A percentile compares a stretch with the other conserved stretches of the same genome.
Conservation (phyloP, 2,888 invertebrate species). For the Tetropium fuscum region DNA sequence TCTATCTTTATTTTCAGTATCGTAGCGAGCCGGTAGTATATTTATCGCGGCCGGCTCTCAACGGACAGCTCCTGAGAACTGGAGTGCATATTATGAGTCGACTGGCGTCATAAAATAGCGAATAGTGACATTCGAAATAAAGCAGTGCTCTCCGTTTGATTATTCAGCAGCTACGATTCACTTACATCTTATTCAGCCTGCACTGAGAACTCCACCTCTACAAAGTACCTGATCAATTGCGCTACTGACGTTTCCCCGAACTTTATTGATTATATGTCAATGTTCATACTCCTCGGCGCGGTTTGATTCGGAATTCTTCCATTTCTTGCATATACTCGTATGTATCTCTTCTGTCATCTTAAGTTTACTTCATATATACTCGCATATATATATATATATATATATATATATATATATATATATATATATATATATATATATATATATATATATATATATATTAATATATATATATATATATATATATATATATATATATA, state of each 20-base stretch:
- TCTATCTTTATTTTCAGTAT: conserved; percentile 57
- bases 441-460: too few species aligned
- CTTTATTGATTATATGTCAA: conserved; percentile 39
- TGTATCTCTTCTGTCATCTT: too few species aligned
- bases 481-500: too few species aligned
- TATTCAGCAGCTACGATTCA: conserved; percentile 53
- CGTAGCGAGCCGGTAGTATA: conserved; percentile 48
- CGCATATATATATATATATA: too few species aligned
- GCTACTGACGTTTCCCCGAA: conserved; percentile 28
- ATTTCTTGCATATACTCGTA: too few species aligned
- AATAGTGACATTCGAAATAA: conserved; percentile 60
- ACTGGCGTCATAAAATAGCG: conserved; percentile 58
- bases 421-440: too few species aligned
- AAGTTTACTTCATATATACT: too few species aligned
- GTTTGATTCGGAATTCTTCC: neutral
- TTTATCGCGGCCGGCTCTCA: conserved; percentile 53
- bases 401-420: too few species aligned
- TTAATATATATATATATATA: too few species aligned
- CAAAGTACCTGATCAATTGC: conserved; percentile 38
- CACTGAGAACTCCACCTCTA: conserved; percentile 17
- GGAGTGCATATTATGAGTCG: conserved; percentile 59
- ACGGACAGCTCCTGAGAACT: conserved; percentile 59
- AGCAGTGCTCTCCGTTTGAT: conserved; percentile 56
- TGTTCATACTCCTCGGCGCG: conserved; percentile 1
- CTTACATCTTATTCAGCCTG: conserved; percentile 56